Evolutionary conservation across 1,140 invertebrate genomes (phyloP).

Genomic region (Dreissena rostriformis): DNA sequence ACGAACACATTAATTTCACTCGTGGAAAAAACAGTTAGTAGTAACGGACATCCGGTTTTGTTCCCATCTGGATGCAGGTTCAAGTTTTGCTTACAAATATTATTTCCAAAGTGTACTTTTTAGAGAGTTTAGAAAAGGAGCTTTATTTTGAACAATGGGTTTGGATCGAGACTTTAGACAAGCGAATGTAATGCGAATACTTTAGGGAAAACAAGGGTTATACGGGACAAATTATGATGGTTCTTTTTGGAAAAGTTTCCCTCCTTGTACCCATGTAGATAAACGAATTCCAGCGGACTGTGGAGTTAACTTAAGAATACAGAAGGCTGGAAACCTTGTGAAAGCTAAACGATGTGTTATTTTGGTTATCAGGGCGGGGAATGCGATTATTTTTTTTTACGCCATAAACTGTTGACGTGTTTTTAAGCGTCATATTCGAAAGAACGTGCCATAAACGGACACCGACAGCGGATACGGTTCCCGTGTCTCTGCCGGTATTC

Average conservation of each 20-base stretch:
- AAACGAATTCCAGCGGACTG: slow-evolving; percentile 22
- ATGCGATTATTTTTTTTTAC: not conserved
- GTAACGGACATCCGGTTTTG: not conserved
- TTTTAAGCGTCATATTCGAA: too few relatives aligned
- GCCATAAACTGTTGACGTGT: not conserved
- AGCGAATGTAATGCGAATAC: slow-evolving; percentile 2
- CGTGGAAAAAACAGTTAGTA: too few relatives aligned
- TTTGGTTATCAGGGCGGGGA: slow-evolving; percentile 9
- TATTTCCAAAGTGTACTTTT: too few relatives aligned
- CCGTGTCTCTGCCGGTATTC: slow-evolving; percentile 17
- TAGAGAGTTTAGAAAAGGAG: not conserved
- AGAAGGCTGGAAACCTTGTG: slow-evolving; percentile 10
- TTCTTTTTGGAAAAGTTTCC: not conserved
- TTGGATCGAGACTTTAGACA: not conserved
- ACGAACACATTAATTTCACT: too few relatives aligned
- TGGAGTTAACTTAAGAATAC: slow-evolving; percentile 13
- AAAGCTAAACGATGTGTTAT: not conserved
- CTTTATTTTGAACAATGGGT: not conserved
- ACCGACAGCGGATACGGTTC: slow-evolving; percentile 19
- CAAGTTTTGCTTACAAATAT: not conserved
- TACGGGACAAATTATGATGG: not conserved
- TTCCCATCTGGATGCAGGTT: not conserved
- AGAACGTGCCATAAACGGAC: not conserved
- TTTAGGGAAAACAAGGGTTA: not conserved
- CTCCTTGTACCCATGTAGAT: not conserved